A percentile compares a stretch with the other conserved stretches of the same genome.
Conservation (phyloP, 53 echinoderm and acorn worm genomes). For the Antedon mediterranea region DNA sequence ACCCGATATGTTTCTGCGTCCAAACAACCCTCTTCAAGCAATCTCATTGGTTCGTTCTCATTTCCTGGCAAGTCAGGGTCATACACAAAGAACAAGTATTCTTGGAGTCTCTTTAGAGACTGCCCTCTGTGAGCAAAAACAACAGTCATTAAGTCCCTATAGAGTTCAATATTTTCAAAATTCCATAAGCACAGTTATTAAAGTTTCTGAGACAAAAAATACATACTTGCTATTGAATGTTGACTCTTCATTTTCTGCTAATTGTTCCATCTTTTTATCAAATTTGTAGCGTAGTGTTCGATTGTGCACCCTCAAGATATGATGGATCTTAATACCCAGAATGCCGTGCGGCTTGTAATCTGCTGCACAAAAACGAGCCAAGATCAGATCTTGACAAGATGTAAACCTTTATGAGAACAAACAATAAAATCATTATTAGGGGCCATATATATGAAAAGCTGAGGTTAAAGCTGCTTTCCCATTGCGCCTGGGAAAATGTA, state of each 20-base stretch:
- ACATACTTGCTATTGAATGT: slow-evolving; percentile 57
- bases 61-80: slow-evolving; percentile 91
- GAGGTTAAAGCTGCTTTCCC: too few relatives aligned
- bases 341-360: slow-evolving; percentile 78
- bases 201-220: neutral
- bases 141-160: too few relatives aligned
- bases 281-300: slow-evolving; percentile 84
- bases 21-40: slow-evolving; percentile 89
- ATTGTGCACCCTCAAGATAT: slow-evolving; percentile 86
- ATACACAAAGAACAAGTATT: slow-evolving; percentile 94
- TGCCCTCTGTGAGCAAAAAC: slow-evolving; percentile 67
- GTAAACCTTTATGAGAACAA: slow-evolving; percentile 42
- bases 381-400: slow-evolving; percentile 92
- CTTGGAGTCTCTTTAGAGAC: slow-evolving; percentile 76
- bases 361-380: slow-evolving; percentile 91
- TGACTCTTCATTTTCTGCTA: slow-evolving; percentile 60
- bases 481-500: too few relatives aligned
- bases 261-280: slow-evolving; percentile 50
- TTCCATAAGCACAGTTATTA: too few relatives aligned
- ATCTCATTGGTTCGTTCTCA: slow-evolving; percentile 81
- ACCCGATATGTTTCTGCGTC: slow-evolving; percentile 85
- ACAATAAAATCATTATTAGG: neutral
- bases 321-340: slow-evolving; percentile 84
- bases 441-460: too few relatives aligned
- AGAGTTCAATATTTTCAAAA: too few relatives aligned